Conservation (phyloP, 2,888 invertebrate genomes). For the Rhagonycha lutea region DNA sequence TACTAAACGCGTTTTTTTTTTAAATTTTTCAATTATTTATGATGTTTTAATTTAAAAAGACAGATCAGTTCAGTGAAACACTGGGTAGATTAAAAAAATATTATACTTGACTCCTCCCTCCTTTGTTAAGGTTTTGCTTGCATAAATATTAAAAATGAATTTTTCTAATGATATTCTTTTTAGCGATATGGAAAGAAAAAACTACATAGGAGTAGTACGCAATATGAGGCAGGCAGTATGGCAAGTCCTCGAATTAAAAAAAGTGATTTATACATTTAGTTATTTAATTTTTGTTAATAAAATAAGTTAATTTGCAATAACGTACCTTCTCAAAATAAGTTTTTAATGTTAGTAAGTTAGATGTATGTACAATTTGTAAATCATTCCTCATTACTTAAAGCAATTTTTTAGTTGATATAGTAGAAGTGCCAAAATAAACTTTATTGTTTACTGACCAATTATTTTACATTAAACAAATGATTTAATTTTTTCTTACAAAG, state of each 20-base stretch:
- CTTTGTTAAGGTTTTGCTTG: neutral
- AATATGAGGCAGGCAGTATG: conserved; percentile 50
- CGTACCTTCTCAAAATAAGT: conserved; percentile 18
- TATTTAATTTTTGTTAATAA: neutral
- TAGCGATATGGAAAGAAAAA: conserved; percentile 43
- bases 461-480: conserved; percentile 3
- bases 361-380: neutral
- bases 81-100: too few species aligned
- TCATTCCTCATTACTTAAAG: neutral
- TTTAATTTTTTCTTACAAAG: conserved; percentile 50
- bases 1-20: too few species aligned
- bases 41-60: too few species aligned
- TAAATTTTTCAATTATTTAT: too few species aligned
- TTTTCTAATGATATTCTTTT: conserved; percentile 3
- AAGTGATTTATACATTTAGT: conserved; percentile 42
- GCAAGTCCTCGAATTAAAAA: conserved; percentile 48
- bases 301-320: conserved; percentile 24
- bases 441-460: conserved; percentile 4
- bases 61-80: too few species aligned
- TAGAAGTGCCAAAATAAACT: conserved; percentile 43
- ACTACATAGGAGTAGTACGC: conserved; percentile 51
- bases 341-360: conserved; percentile 3
- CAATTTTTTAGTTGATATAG: conserved; percentile 33
- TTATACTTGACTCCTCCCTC: too few species aligned
- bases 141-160: neutral